phyloP scores from a whole-genome alignment of 2,797 vertebrate genomes.

The Enteromius afrohamiltoni region DNA sequence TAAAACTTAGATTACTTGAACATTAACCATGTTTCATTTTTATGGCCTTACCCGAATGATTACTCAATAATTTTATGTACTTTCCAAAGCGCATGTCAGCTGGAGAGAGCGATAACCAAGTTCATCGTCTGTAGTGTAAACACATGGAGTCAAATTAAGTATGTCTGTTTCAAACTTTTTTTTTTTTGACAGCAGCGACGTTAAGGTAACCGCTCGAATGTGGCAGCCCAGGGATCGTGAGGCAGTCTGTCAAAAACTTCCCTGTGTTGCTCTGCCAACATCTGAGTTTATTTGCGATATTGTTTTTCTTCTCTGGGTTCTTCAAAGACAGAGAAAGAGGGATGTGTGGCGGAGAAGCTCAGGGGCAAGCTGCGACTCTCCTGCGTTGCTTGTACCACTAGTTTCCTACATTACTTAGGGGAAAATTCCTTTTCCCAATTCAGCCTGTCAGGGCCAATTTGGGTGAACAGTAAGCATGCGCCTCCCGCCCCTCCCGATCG shows the following conservation, averaged over 20 bases:
- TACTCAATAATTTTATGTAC: slow-evolving; percentile 92
- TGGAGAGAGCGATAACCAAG: slow-evolving; percentile 53
- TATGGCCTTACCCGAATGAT: slow-evolving; percentile 96
- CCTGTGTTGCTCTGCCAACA: slow-evolving; percentile 48
- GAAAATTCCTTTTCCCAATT: slow-evolving; percentile 90
- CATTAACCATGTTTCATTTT: slow-evolving; percentile 93
- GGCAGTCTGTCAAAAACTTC: slow-evolving; percentile 18
- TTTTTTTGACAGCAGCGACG: slow-evolving; percentile 8
- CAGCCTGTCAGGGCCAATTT: slow-evolving; percentile 93
- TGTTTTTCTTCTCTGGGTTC: slow-evolving; percentile 69
- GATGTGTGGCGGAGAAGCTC: slow-evolving; percentile 35
- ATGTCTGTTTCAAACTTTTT: slow-evolving; percentile 12
- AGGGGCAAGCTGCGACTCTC: slow-evolving; percentile 68
- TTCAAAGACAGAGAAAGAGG: slow-evolving; percentile 29
- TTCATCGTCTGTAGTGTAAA: slow-evolving; percentile 27
- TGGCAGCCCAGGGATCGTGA: neutral
- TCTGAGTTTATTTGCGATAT: slow-evolving; percentile 43
- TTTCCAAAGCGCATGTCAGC: slow-evolving; percentile 68
- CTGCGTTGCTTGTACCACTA: slow-evolving; percentile 85
- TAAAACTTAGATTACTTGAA: slow-evolving; percentile 99
- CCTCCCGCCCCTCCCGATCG: slow-evolving; percentile 80
- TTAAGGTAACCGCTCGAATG: slow-evolving; percentile 15
- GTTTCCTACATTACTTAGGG: slow-evolving; percentile 91
- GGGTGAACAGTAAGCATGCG: slow-evolving; percentile 92
- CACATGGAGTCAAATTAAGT: slow-evolving; percentile 30